phyloP scores from a whole-genome alignment of 2,888 invertebrate genomes.

The Eubasilissa splendida region DNA sequence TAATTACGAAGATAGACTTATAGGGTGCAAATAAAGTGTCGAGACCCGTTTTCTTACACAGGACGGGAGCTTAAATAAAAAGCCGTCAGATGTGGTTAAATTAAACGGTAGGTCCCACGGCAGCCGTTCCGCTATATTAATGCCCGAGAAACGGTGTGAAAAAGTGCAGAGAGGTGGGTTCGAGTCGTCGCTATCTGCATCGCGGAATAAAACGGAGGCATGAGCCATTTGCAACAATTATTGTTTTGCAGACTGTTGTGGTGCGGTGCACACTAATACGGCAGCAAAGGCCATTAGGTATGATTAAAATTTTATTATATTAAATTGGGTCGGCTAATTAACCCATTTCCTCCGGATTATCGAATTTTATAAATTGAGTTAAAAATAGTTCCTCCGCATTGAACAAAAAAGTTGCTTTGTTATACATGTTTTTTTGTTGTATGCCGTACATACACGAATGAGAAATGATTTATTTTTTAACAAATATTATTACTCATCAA shows the following conservation, averaged over 20 bases:
- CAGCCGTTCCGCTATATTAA: constrained; percentile 43
- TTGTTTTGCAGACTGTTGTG: constrained; percentile 10
- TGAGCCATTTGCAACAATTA: constrained; percentile 21
- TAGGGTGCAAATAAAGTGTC: constrained; percentile 51
- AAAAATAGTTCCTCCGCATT: too few relatives aligned
- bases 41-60: constrained; percentile 14
- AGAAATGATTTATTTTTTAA: too few relatives aligned
- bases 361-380: neutral
- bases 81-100: constrained; percentile 51
- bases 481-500: too few relatives aligned
- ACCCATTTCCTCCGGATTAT: constrained; percentile 4
- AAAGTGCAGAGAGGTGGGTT: constrained; percentile 39
- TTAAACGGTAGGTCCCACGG: constrained; percentile 48
- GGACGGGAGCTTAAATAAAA: constrained; percentile 45
- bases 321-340: constrained; percentile 16
- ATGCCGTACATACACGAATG: too few relatives aligned
- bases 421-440: too few relatives aligned
- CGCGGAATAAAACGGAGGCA: constrained; percentile 17
- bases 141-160: constrained; percentile 26
- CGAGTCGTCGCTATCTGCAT: constrained; percentile 34
- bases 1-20: constrained; percentile 54
- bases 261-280: neutral
- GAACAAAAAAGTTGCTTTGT: too few relatives aligned
- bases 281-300: constrained; percentile 8
- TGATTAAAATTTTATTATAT: constrained; percentile 32